phyloP scores from a whole-genome alignment of 23 tunicate species.

The Styela plicata region DNA sequence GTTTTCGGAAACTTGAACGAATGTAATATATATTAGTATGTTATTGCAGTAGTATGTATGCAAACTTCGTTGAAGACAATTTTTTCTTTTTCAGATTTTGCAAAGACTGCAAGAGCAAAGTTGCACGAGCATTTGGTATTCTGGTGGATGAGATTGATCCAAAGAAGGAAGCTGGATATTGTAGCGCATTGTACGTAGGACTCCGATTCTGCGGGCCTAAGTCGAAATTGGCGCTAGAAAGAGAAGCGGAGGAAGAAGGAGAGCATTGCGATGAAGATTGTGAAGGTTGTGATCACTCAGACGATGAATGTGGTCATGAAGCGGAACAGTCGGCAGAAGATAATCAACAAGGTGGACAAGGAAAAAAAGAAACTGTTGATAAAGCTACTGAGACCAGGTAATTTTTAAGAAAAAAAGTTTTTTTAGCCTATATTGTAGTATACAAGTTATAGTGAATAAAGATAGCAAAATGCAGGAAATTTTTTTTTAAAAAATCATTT shows the following conservation, averaged over 20 bases:
- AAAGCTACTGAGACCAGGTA: background rate
- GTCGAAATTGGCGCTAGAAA: constrained; percentile 8
- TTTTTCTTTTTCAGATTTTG: constrained; percentile 53
- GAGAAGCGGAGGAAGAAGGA: constrained; percentile 11
- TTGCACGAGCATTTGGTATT: constrained; percentile 63
- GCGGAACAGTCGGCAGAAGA: constrained; percentile 3
- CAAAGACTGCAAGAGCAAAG: constrained; percentile 77
- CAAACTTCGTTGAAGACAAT: no score
- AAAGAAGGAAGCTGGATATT: constrained; percentile 43
- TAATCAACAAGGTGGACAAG: background rate
- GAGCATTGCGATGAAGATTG: background rate
- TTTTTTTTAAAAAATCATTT: no score
- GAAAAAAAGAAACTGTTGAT: background rate
- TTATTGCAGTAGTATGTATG: no score
- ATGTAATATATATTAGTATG: no score
- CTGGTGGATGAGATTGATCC: constrained; percentile 65
- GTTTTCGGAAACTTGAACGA: no score
- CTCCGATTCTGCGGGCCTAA: constrained; percentile 33
- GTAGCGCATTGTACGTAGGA: constrained; percentile 34
- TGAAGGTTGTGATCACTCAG: background rate
- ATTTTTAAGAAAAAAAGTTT: no score
- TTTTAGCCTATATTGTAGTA: no score
- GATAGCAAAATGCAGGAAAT: no score
- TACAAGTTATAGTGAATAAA: no score
- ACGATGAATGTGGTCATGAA: background rate